Percentiles rank a stretch among this genome's conserved stretches.
These are phyloP conservation scores for Drosophila pectinifera DNA, from an alignment of 1,140 invertebrate species.

Conservation along the genomic window DNA sequence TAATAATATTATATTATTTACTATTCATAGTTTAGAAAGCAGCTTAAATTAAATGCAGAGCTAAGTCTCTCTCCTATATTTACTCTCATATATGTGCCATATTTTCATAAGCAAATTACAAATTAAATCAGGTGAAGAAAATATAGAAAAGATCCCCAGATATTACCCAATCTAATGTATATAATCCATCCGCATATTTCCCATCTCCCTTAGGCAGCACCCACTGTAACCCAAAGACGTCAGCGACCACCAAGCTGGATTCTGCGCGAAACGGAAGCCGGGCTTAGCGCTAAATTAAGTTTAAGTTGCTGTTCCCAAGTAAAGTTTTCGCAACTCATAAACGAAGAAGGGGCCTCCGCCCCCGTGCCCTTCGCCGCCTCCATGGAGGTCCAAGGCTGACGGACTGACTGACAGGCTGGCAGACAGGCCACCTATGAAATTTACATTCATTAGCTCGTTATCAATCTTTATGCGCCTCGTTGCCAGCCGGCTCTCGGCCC, in stretches of 20 bases:
- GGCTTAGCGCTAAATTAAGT: constrained; percentile 76
- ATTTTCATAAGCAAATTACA: background rate
- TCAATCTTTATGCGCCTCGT: constrained; percentile 75
- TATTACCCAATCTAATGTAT: too few relatives aligned
- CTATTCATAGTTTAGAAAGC: too few relatives aligned
- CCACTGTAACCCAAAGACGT: constrained; percentile 48
- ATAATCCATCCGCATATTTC: background rate
- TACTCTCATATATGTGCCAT: too few relatives aligned
- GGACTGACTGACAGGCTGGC: constrained; percentile 36
- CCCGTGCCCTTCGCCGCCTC: constrained; percentile 10
- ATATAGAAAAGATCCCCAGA: too few relatives aligned
- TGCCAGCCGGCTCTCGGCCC: constrained; percentile 25
- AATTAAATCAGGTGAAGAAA: too few relatives aligned
- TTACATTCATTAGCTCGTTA: constrained; percentile 84
- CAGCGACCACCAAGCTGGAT: constrained; percentile 43
- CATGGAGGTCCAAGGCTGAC: constrained; percentile 15
- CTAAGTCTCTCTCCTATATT: fast-evolving
- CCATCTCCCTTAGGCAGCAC: constrained; percentile 10
- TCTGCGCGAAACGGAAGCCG: constrained; percentile 66
- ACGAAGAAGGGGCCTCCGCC: constrained; percentile 17
- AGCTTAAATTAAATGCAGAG: too few relatives aligned
- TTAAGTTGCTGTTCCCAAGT: constrained; percentile 58
- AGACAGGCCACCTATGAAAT: constrained; percentile 62
- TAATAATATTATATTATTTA: too few relatives aligned
- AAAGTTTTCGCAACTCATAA: constrained; percentile 49